Conservation (phyloP, 2,113 vertebrate genomes). For the Potamarius usumacintae region DNA sequence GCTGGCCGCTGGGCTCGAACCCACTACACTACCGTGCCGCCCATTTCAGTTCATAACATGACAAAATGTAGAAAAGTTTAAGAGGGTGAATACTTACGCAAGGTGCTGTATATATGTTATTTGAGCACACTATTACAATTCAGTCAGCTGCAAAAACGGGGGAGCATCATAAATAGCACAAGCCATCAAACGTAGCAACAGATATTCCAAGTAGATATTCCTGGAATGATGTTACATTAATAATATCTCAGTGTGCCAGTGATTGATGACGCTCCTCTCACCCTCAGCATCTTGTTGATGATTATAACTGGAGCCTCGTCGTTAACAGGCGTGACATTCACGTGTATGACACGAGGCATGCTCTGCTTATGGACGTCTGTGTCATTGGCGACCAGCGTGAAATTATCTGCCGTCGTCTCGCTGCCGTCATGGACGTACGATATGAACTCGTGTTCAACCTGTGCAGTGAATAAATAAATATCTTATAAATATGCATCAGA, state of each 20-base stretch:
- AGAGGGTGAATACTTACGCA: not conserved
- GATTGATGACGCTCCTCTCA: slow-evolving; percentile 52
- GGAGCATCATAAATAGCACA: not conserved
- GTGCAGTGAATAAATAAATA: slow-evolving; percentile 44
- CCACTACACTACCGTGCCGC: no score
- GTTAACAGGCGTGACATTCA: slow-evolving; percentile 77
- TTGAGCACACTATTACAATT: not conserved
- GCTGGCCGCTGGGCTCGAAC: no score
- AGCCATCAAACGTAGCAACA: not conserved
- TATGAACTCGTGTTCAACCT: slow-evolving; percentile 83
- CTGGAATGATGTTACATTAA: not conserved
- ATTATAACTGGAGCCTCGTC: slow-evolving; percentile 79
- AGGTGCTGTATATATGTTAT: not conserved
- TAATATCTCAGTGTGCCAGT: not conserved
- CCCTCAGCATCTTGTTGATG: slow-evolving; percentile 80
- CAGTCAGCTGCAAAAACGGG: not conserved
- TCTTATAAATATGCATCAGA: slow-evolving; percentile 7
- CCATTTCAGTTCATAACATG: not conserved
- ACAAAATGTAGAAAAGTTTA: not conserved
- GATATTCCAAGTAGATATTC: not conserved
- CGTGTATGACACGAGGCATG: slow-evolving; percentile 70
- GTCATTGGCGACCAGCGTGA: slow-evolving; percentile 80
- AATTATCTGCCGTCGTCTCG: slow-evolving; percentile 76
- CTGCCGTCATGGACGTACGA: slow-evolving; percentile 84
- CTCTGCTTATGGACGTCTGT: slow-evolving; percentile 80